These are phyloP conservation scores for Pangasius krempfi DNA, from an alignment of 2,797 vertebrate species.

Conservation along the genomic window DNA sequence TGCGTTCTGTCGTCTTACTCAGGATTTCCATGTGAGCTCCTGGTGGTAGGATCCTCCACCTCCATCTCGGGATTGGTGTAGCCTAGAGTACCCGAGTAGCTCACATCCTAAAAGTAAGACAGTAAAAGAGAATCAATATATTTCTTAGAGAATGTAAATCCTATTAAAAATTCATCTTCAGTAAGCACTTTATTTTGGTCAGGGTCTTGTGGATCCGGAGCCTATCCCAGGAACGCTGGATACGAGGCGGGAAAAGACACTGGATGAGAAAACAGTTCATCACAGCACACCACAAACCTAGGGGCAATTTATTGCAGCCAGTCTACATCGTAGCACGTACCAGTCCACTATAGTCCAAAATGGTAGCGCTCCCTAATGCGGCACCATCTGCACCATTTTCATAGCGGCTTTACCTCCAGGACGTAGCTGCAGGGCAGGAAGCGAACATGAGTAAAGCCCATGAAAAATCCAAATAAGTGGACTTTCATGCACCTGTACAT, in stretches of 20 bases:
- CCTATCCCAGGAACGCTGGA: not conserved
- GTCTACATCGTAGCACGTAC: not conserved
- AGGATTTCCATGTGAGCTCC: constrained; percentile 64
- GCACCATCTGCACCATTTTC: not conserved
- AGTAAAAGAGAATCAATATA: not conserved
- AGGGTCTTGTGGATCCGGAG: not conserved
- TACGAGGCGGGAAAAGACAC: not conserved
- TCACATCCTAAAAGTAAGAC: constrained; percentile 73
- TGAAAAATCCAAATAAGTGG: not conserved
- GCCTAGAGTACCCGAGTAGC: constrained; percentile 75
- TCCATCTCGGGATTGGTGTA: constrained; percentile 80
- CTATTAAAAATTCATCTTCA: not conserved
- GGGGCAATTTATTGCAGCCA: not conserved
- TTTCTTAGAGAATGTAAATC: not conserved
- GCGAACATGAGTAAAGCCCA: not conserved
- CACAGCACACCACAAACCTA: not conserved
- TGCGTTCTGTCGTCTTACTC: constrained; percentile 69
- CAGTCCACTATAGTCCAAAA: not conserved
- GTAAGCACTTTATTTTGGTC: not conserved
- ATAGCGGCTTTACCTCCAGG: not conserved
- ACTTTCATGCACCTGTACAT: not conserved
- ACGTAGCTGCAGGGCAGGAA: not conserved
- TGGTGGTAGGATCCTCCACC: constrained; percentile 68
- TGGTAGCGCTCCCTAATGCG: not conserved
- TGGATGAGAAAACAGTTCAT: not conserved